phyloP scores from a whole-genome alignment of 23 tunicate genomes.

The Clavelina lepadiformis region DNA sequence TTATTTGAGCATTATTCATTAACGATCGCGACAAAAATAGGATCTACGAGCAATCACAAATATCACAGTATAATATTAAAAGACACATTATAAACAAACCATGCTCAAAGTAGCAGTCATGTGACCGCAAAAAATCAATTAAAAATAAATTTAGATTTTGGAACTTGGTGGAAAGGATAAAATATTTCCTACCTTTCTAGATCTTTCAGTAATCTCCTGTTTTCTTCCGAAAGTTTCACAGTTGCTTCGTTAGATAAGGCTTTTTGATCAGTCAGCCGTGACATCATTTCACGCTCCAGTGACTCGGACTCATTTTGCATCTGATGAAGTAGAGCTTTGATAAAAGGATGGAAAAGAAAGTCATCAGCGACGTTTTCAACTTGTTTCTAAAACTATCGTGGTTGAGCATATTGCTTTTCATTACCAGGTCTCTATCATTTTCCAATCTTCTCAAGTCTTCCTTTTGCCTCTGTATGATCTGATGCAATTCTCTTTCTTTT shows the following conservation, averaged over 20 bases:
- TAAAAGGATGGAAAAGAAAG: too few relatives aligned
- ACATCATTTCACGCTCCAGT: constrained; percentile 28
- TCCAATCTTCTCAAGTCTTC: constrained; percentile 18
- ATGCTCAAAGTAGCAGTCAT: too few relatives aligned
- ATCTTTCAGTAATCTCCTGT: constrained; percentile 9
- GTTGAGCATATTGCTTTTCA: neutral
- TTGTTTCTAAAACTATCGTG: constrained; percentile 6
- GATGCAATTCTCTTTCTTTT: constrained; percentile 24
- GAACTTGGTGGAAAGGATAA: too few relatives aligned
- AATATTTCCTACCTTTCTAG: constrained; percentile 18
- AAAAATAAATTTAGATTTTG: too few relatives aligned
- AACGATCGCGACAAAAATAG: too few relatives aligned
- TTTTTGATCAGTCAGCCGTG: constrained; percentile 20
- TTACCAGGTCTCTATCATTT: constrained; percentile 15
- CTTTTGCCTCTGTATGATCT: constrained; percentile 18
- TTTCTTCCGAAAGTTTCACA: constrained; percentile 19
- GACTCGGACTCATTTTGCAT: constrained; percentile 3
- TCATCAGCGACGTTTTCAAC: too few relatives aligned
- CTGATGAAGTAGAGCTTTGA: too few relatives aligned
- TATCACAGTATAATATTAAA: too few relatives aligned
- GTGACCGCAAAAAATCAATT: too few relatives aligned
- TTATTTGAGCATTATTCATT: too few relatives aligned
- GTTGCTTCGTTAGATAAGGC: constrained; percentile 6
- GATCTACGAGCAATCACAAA: too few relatives aligned
- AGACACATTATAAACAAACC: too few relatives aligned